A percentile compares a stretch with the other conserved stretches of the same genome.
These are phyloP conservation scores for Chrysolophus pictus DNA, from an alignment of 2,797 vertebrate species.

Conservation along the genomic window DNA sequence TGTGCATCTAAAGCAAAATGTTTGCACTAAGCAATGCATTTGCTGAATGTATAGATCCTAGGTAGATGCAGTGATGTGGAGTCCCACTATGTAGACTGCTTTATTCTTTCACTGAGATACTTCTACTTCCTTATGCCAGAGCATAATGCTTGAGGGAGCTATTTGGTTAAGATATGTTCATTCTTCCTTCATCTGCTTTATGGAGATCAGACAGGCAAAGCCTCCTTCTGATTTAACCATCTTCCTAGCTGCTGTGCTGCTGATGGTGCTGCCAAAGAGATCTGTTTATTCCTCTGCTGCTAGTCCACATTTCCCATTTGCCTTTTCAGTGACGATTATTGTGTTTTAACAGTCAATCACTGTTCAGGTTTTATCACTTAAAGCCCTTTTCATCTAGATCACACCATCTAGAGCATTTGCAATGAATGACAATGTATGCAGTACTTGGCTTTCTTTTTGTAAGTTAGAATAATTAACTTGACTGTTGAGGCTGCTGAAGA, in stretches of 20 bases:
- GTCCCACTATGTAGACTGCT: not conserved
- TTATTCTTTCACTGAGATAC: not conserved
- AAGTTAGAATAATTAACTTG: slow-evolving; percentile 6
- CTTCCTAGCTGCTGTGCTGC: not conserved
- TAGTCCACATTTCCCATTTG: not conserved
- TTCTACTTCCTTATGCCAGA: not conserved
- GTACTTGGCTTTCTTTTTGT: not conserved
- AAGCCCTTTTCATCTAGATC: not conserved
- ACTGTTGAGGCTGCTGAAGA: slow-evolving; percentile 7
- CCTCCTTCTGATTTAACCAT: not conserved
- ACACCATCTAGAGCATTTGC: not conserved
- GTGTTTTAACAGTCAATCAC: not conserved
- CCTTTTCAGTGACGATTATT: not conserved
- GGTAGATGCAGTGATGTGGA: not conserved
- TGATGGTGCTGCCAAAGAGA: not conserved
- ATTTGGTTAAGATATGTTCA: not conserved
- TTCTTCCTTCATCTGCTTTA: not conserved
- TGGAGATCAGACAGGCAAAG: not conserved
- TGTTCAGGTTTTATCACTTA: not conserved
- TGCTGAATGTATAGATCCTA: not conserved
- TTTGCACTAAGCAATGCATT: slow-evolving; percentile 21
- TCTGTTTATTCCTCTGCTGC: not conserved
- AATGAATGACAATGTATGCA: not conserved
- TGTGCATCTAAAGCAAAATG: slow-evolving; percentile 20
- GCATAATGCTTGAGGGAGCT: not conserved